phyloP scores from a whole-genome alignment of 1,140 invertebrate species.

The Geopemphigus sp. region DNA sequence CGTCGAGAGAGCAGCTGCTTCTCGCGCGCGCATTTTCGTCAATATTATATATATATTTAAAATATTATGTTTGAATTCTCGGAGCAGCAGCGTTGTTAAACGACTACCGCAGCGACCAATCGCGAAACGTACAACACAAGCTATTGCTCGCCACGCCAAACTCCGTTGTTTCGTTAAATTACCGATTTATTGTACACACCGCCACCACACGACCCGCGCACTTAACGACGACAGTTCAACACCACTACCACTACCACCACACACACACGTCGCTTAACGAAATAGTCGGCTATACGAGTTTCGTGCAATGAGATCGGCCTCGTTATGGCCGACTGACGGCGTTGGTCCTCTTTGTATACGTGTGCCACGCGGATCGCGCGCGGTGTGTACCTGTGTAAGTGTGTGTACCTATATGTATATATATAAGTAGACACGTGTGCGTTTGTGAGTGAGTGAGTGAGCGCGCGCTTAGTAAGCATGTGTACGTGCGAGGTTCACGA shows the following conservation, averaged over 20 bases:
- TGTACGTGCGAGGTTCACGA: neutral
- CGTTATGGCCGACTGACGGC: conserved; percentile 20
- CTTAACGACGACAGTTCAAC: neutral
- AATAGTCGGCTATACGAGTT: too few species aligned
- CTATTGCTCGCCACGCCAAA: neutral
- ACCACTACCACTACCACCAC: neutral
- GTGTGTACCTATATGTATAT: conserved; percentile 5
- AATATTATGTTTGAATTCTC: neutral
- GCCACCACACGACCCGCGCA: neutral
- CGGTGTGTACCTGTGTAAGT: neutral
- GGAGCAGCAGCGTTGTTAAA: neutral
- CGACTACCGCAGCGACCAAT: neutral
- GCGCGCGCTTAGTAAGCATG: too few species aligned
- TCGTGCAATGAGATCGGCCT: neutral
- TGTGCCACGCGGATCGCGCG: neutral
- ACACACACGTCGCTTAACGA: neutral
- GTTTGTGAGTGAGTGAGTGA: neutral
- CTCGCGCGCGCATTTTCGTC: neutral
- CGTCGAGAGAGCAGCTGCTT: conserved; percentile 16
- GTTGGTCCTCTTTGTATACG: neutral
- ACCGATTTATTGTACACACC: conserved; percentile 30
- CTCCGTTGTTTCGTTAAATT: conserved; percentile 26
- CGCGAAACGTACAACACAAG: neutral
- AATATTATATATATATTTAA: neutral
- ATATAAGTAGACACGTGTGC: neutral